Conservation (phyloP, 2,113 vertebrate species). For the Myocastor coypus region DNA sequence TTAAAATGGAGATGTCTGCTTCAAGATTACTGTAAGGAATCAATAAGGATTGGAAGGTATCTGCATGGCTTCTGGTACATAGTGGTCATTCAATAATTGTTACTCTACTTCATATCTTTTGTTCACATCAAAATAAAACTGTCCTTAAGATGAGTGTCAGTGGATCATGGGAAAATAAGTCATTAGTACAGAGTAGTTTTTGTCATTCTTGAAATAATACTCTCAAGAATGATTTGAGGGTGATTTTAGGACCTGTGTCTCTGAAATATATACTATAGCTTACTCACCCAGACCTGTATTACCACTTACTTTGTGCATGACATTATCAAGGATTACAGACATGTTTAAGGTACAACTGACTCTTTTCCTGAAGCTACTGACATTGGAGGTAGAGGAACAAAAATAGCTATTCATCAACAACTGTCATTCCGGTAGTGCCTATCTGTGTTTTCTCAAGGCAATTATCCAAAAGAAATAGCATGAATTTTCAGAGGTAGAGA, state of each 20-base stretch:
- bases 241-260: conserved; percentile 4
- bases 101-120: conserved; percentile 2
- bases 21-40: conserved; percentile 27
- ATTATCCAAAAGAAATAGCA: conserved; percentile 27
- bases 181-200: not conserved
- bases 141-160: conserved; percentile 1
- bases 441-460: not conserved
- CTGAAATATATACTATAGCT: not conserved
- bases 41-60: conserved; percentile 18
- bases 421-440: not conserved
- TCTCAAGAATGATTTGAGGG: not conserved
- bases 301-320: not conserved
- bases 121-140: conserved; percentile 34
- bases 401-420: not conserved
- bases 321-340: not conserved
- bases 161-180: not conserved
- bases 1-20: conserved; percentile 36
- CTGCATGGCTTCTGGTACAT: not conserved
- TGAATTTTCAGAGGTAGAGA: not conserved
- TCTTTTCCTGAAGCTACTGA: conserved; percentile 21
- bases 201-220: conserved; percentile 24
- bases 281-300: not conserved
- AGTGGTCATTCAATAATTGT: conserved; percentile 32
- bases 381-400: not conserved
- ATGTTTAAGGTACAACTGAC: not conserved